phyloP scores from a whole-genome alignment of 2,113 vertebrate species.

The Numida meleagris region DNA sequence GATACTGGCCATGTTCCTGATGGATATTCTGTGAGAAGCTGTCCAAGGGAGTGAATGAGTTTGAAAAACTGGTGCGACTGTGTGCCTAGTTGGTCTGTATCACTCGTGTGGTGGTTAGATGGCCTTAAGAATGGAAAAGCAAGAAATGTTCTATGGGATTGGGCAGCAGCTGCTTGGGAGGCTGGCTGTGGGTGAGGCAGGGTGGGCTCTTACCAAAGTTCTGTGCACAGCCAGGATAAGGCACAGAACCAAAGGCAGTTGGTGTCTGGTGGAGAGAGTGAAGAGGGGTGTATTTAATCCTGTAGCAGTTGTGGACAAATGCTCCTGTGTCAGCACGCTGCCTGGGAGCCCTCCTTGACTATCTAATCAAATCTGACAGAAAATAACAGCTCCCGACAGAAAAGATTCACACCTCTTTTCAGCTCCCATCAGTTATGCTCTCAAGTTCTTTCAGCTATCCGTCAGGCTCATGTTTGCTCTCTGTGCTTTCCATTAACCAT shows the following conservation, averaged over 20 bases:
- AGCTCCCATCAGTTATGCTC: fast-evolving
- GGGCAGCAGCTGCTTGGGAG: not conserved
- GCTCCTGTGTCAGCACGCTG: not conserved
- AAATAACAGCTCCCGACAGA: not conserved
- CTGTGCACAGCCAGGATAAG: not conserved
- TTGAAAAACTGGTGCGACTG: not conserved
- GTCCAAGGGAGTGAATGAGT: not conserved
- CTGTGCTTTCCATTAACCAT: not conserved
- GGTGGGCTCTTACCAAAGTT: not conserved
- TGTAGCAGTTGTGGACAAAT: not conserved
- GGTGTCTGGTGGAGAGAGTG: not conserved
- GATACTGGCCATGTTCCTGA: not conserved
- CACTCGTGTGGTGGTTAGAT: not conserved
- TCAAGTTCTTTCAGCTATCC: not conserved
- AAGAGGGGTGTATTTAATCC: not conserved
- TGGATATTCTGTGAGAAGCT: not conserved
- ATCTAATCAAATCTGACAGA: not conserved
- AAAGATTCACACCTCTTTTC: not conserved
- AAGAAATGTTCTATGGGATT: not conserved
- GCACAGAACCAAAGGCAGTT: fast-evolving
- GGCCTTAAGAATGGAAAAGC: not conserved
- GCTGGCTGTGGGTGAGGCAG: not conserved
- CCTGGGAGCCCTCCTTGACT: not conserved
- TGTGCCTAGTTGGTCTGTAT: not conserved
- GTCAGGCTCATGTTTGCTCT: not conserved